Evolutionary conservation across 2,888 invertebrate species (phyloP), one percentile per base, ranked within the genome.

Genomic region (Brachypalpus laphriformis): DNA sequence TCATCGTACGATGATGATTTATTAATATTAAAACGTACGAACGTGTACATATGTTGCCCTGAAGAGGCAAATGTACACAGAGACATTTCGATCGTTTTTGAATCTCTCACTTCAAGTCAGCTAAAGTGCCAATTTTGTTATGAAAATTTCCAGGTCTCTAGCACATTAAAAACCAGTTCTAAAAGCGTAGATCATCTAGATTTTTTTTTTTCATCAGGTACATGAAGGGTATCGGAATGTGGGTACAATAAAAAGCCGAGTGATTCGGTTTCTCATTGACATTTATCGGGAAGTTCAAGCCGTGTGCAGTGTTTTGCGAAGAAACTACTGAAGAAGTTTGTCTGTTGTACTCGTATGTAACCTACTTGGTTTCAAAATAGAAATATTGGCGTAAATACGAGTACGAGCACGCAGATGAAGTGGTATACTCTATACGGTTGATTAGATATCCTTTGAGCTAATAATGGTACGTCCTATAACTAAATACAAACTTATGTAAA

Each of bases 41-140:
- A 56, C 40, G 34, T 51, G 63, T 51, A 40, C 16, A 42, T 34
- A 72, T 49, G 40, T 66, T 72, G 25, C 66, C 56, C 61, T 71
- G 9, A 72, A 82, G 77, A 68, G 51, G 16, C 68, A 70, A 47
- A 70, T 56, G 74, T 63, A 83, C 68, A 78, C 68, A 78, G 78
- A 83, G 72, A 68, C 78, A 83, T 68, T 77, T 47, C 56, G 72
- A 63, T 63, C 59, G 57, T 77, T 70, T 61, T 82, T 68, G 54
- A 57, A 68, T 77, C 61, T 82, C 61, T 71, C 82, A 82, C 77
- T 72, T 82, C 63, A 77, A 63, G 59, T 54, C 63, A 54, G 22
- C 54, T 77, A 65, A 75, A 77, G 59, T 76, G 77, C 82, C 66
- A 77, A 82, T 82, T 68, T 72, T 37, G 14, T 61, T 59, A 61